Evolutionary conservation across 1,140 invertebrate genomes (phyloP), one percentile per base, ranked within the genome.

Genomic region (Philopotamus ludificatus): DNA sequence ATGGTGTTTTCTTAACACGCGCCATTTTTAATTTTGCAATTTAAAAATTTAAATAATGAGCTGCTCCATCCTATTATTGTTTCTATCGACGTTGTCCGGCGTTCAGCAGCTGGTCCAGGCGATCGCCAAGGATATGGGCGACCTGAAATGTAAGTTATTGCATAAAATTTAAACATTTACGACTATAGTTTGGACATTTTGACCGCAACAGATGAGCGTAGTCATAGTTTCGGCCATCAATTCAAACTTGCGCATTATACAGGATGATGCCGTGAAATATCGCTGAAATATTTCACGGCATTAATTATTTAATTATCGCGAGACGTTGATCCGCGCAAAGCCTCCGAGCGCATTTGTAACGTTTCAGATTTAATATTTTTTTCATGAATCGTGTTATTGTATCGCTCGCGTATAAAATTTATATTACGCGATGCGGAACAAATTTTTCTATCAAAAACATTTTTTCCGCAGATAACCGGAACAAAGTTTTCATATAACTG

Each of bases 51-150:
- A 47, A 42, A 55, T 57, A 65, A 65, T 65, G 63, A 41, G 39
- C 12, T n/a, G 47, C 18, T 50, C 42, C 28, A n/a, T 41, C 23
- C 47, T 65, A 1, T 47, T 57, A 39, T 15, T 54, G 16, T 20
- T 65, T 2, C 21, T 54, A n/a, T 57, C 42, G 1, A 49, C 42
- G 15, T 44, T 65, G 23, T 57, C 53, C 7, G 63, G 63, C 28
- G 53, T 55, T n/a, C 63, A 57, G 42, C 51, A 65, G 39, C 58
- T 65, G 26, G 63, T 57, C 41, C 26, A 65, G 28, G 63, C 25
- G 2, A 34, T 39, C 22, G 62, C 63, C 4, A 65, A 65, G 26
- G 53, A 57, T 49, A 65, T 65, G 63, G 34, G 53, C 8, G 53
- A 65, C 16, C 28, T 57, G 23, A 65, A 50, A 65, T 51, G 63